These are phyloP conservation scores for Donacobius atricapilla DNA, from an alignment of 2,113 vertebrate genomes.

Conservation along the genomic window DNA sequence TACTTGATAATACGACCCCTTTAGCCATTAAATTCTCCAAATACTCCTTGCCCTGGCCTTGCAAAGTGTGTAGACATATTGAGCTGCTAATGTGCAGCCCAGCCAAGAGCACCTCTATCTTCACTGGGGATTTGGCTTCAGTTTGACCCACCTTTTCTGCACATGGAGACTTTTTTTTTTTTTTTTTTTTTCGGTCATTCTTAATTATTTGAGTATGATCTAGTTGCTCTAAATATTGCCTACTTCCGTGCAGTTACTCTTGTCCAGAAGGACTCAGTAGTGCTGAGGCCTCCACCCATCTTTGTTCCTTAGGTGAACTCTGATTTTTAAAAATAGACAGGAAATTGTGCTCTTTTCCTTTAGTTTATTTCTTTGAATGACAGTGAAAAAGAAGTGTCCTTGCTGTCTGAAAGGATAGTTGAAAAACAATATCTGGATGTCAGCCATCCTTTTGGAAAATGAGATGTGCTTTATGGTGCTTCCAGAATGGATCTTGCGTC, in stretches of 20 bases:
- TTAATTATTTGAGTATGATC: neutral
- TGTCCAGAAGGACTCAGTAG: neutral
- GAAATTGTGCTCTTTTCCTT: conserved; percentile 44
- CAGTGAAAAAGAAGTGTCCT: neutral
- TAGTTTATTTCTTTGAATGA: conserved; percentile 3
- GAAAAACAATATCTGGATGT: conserved; percentile 46
- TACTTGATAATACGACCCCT: neutral
- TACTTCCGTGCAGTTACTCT: neutral
- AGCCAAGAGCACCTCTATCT: neutral
- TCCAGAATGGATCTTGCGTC: neutral
- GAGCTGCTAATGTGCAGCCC: neutral
- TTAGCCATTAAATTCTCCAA: neutral
- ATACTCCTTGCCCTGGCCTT: neutral
- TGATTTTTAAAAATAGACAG: conserved; percentile 19
- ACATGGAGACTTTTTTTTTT: neutral
- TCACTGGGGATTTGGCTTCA: neutral
- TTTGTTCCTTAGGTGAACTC: conserved; percentile 43
- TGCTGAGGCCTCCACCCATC: neutral
- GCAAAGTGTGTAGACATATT: neutral
- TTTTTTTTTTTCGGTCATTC: neutral
- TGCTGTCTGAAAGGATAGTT: neutral
- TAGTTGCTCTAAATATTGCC: neutral
- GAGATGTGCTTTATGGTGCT: neutral
- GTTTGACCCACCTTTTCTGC: neutral
- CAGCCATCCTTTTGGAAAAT: neutral